Base-by-base conservation (phyloP, 1,140 invertebrate species). In the Parapsyche elsis region DNA sequence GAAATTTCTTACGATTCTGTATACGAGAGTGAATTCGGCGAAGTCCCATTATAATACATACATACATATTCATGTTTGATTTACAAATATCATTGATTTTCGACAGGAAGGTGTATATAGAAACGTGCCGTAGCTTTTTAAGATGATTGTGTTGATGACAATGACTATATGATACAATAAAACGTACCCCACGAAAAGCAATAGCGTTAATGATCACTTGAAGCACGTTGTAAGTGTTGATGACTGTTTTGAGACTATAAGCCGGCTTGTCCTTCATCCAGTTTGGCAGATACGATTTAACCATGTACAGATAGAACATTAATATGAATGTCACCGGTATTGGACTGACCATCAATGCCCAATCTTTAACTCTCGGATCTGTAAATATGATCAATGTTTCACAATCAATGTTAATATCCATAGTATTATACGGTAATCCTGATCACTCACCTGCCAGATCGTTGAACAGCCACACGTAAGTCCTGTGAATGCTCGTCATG, bases 341-440 rank as follows among this genome's bases (percentile, higher is more conserved):
- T 78, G 92, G 91, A 70, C 89, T 88, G 1, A 84, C 83, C 83
- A 93, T 90, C 0, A 93, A 81, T 23, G 88, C 85, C 90, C 90
- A 93, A 80, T 92, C 87, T 78, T 90, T 88, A 0, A 91, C 90
- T 71, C 92, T 87, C 0, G 88, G 89, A 89, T 93, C 93, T 94
- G 83, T 59, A 84, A 74, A 16, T 46, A 2, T 9, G 9, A 57
- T 76, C 12, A 0, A 76, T 57, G 12, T 53, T 53, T 53, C 12
- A 53, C 10, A 71, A 71, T 14, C 0, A 1, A 9, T 19, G 21
- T 19, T 7, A 5, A 5, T 23, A 71, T 45, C 1, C 30, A 71
- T 71, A 1, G 16, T 26, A 71, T 71, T 44, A 71, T 26, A 71
- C 7, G 26, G 21, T 24, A 71, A 14, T n/a, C n/a, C n/a, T n/a